Evolutionary conservation across 2,888 invertebrate species (phyloP), one percentile per base, ranked within the genome.

Genomic region (Acanthosoma haemorrhoidale): DNA sequence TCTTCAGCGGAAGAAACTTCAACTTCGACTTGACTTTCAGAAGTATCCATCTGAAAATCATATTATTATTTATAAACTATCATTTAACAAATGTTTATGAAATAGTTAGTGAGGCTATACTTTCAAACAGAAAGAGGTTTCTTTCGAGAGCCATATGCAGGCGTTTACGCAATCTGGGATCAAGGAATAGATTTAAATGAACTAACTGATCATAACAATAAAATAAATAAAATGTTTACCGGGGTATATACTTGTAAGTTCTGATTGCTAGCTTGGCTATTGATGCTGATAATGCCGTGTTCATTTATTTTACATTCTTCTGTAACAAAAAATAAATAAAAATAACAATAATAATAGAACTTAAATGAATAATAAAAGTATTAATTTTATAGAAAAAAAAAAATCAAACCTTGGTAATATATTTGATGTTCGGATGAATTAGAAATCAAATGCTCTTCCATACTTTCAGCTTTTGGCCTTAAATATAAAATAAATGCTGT

Each of bases 381-480:
- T 11, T 51, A 51, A 16, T 41, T n/a, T 6, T 25, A 32, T 21
- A 38, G 21, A 34, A 38, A 25, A 15, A 34, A 41, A 18, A 3
- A 16, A 32, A 34, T 51, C 69, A 36, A 60, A 73, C 73, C 71
- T 69, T 73, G 73, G 39, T 73, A 73, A 73, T 71, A 72, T 60
- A 70, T 68, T 32, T 69, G 69, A 60, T 59, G 58, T 43, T 69
- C 69, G 16, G 60, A 41, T 31, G 60, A 15, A 29, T 34, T 36
- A 41, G 9, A 41, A 41, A n/a, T 41, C 41, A 29, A 25, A 29
- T 25, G 29, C 29, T 64, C 64, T 39, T 64, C 64, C 15, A 6
- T 21, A 11, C 34, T 36, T 4, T 61, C 61, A 38, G 61, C 21
- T 36, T 61, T 61, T 21, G 36, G 2, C 61, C 61, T 61, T 32